Percentiles rank a stretch among this genome's conserved stretches.
Evolutionary conservation across 2,113 vertebrate species (phyloP).

Genomic region (Elephas maximus): DNA sequence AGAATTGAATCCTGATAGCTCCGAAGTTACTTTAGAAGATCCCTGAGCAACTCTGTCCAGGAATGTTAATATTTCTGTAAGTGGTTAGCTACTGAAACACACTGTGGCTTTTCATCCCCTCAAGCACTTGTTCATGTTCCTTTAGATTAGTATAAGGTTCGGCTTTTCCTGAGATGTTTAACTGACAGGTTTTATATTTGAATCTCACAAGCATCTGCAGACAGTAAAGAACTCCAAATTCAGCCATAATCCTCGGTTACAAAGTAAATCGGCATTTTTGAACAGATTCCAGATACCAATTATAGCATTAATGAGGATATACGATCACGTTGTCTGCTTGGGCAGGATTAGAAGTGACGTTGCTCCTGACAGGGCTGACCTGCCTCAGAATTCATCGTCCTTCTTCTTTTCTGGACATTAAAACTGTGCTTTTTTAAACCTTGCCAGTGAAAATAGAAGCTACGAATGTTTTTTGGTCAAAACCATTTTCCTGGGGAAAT

Average conservation of each 20-base stretch:
- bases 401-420: slow-evolving; percentile 49
- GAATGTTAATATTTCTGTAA: slow-evolving; percentile 87
- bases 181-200: slow-evolving; percentile 89
- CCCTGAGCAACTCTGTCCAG: slow-evolving; percentile 69
- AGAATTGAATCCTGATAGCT: slow-evolving; percentile 84
- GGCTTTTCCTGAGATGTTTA: slow-evolving; percentile 87
- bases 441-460: slow-evolving; percentile 70
- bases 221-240: slow-evolving; percentile 87
- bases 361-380: slow-evolving; percentile 78
- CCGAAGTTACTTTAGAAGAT: slow-evolving; percentile 86
- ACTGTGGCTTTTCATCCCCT: slow-evolving; percentile 85
- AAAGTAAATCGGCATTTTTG: slow-evolving; percentile 87
- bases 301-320: slow-evolving; percentile 86
- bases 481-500: slow-evolving; percentile 73
- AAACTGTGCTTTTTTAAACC: slow-evolving; percentile 83
- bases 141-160: slow-evolving; percentile 87
- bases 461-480: slow-evolving; percentile 81
- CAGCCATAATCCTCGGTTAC: slow-evolving; percentile 86
- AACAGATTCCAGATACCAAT: slow-evolving; percentile 88
- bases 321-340: slow-evolving; percentile 74
- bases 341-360: slow-evolving; percentile 75
- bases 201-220: slow-evolving; percentile 88
- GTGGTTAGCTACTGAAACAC: slow-evolving; percentile 85
- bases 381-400: slow-evolving; percentile 64
- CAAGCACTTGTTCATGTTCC: slow-evolving; percentile 86